A percentile compares a stretch with the other conserved stretches of the same genome.
Evolutionary conservation across 2,113 vertebrate species (phyloP).

Genomic region (Ptilorrhoa leucosticta): DNA sequence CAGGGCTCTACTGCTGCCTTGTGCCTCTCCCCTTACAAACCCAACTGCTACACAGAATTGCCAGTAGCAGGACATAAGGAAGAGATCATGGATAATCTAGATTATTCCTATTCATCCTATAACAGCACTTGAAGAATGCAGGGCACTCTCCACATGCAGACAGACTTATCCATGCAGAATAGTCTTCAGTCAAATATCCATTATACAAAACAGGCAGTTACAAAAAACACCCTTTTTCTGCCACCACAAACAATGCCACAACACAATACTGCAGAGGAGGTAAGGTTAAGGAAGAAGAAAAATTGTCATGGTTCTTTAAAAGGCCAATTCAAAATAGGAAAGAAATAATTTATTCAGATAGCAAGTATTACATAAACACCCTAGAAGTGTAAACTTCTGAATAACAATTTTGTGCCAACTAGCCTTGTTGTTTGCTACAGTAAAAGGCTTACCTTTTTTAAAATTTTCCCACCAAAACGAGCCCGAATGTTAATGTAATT

Average conservation of each 20-base stretch:
- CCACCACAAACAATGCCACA: neutral
- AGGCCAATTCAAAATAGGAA: neutral
- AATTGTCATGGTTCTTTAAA: neutral
- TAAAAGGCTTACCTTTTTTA: constrained; percentile 81
- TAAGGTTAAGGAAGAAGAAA: neutral
- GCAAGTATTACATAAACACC: neutral
- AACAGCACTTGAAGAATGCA: neutral
- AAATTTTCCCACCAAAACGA: constrained; percentile 83
- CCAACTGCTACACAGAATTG: neutral
- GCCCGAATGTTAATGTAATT: constrained; percentile 85
- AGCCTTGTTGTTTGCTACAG: neutral
- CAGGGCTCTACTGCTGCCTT: neutral
- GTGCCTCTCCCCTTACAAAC: neutral
- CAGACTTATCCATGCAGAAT: neutral
- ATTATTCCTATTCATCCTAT: neutral
- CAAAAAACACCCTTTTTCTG: neutral
- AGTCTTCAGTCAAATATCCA: neutral
- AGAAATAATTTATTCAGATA: neutral
- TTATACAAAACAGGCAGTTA: neutral
- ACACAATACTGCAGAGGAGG: neutral
- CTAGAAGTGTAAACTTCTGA: neutral
- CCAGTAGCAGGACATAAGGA: neutral
- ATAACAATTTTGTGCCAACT: neutral
- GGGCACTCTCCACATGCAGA: neutral
- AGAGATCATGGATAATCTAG: neutral